These are phyloP conservation scores for Acleris cristana DNA, from an alignment of 2,888 invertebrate genomes.

Conservation along the genomic window DNA sequence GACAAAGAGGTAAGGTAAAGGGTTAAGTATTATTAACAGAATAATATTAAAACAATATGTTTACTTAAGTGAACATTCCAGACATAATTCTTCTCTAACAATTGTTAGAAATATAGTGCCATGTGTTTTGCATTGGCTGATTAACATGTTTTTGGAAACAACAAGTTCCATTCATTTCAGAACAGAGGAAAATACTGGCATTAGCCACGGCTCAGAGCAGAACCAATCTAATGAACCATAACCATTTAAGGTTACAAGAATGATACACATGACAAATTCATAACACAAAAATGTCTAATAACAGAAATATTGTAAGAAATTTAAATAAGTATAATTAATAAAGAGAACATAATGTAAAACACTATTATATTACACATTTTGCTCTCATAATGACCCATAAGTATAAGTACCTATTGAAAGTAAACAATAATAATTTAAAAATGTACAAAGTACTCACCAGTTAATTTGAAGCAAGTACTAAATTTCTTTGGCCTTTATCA, in stretches of 20 bases:
- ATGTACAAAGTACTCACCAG: constrained; percentile 16
- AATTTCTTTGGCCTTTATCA: constrained; percentile 39
- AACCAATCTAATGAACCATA: constrained; percentile 26
- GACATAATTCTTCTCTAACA: not conserved
- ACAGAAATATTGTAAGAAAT: too few relatives aligned
- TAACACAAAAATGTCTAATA: not conserved
- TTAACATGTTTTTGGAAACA: not conserved
- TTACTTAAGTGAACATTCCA: not conserved
- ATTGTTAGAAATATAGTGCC: not conserved
- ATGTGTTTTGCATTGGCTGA: constrained; percentile 3
- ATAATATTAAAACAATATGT: too few relatives aligned
- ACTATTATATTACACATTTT: too few relatives aligned
- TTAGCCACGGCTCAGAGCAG: constrained; percentile 3
- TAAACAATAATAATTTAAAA: too few relatives aligned
- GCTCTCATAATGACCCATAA: constrained; percentile 2
- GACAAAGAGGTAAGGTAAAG: too few relatives aligned
- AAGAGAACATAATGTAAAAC: too few relatives aligned
- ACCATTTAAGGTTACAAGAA: not conserved
- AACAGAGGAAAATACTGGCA: not conserved
- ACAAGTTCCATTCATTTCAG: constrained; percentile 2
- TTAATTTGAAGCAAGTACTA: constrained; percentile 2
- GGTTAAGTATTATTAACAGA: too few relatives aligned
- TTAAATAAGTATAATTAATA: too few relatives aligned
- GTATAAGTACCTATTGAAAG: too few relatives aligned
- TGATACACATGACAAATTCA: not conserved